Conservation (phyloP, 35 echinoderm and acorn worm genomes). For the Amphiura filiformis region DNA sequence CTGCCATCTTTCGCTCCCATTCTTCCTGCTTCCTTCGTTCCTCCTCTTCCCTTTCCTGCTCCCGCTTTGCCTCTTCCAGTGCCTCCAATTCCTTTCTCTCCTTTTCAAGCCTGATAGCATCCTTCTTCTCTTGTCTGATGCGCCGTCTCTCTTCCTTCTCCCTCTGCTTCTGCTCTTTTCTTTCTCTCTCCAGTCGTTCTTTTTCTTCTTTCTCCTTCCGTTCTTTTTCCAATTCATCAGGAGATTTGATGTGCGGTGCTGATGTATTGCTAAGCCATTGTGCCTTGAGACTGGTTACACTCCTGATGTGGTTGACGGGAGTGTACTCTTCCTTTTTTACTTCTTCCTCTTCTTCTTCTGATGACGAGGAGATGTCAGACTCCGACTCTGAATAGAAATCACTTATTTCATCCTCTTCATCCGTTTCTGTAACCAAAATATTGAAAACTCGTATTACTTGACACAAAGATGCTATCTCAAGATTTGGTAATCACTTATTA, state of each 20-base stretch:
- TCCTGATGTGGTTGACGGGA: slow-evolving; percentile 48
- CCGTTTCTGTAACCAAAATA: background rate
- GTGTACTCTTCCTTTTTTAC: slow-evolving; percentile 48
- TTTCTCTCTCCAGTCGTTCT: background rate
- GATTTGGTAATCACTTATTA: background rate
- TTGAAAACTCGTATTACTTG: too few relatives aligned
- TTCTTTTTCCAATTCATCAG: slow-evolving; percentile 36
- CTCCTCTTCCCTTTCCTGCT: slow-evolving; percentile 17
- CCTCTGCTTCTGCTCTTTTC: slow-evolving; percentile 11
- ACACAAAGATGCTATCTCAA: too few relatives aligned
- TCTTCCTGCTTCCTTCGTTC: slow-evolving; percentile 13
- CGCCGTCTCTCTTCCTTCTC: slow-evolving; percentile 9
- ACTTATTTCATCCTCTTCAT: slow-evolving; percentile 36
- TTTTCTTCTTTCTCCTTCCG: slow-evolving; percentile 21
- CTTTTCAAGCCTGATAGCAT: background rate
- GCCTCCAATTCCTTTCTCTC: slow-evolving; percentile 15
- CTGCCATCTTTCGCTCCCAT: slow-evolving; percentile 2
- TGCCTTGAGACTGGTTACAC: slow-evolving; percentile 50
- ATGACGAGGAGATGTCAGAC: slow-evolving; percentile 29
- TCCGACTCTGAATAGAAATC: slow-evolving; percentile 20
- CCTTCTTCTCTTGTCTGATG: background rate
- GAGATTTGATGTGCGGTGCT: slow-evolving; percentile 48
- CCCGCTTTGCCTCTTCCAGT: slow-evolving; percentile 17
- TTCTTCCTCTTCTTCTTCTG: slow-evolving; percentile 37
- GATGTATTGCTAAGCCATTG: slow-evolving; percentile 72